Base-by-base conservation (phyloP, 2,797 vertebrate genomes). In the Cryptoblepharus egeriae region DNA sequence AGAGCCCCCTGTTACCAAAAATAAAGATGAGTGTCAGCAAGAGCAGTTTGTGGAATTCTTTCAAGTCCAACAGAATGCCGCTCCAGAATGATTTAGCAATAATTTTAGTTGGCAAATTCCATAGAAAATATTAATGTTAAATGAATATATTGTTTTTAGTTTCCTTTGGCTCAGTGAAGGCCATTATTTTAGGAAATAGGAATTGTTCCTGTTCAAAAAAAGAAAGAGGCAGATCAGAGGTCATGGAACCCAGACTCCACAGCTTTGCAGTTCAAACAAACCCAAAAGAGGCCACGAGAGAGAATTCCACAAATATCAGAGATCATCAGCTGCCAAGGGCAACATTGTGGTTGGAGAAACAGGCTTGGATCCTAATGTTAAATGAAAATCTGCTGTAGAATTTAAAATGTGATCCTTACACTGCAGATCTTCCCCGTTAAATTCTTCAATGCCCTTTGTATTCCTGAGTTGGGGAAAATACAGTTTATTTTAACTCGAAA, bases 161-260 rank as follows among this genome's bases (percentile, higher is more conserved):
- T 91, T 93, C 91, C 83, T 86, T 94, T 94, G 93, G 92, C 90
- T 52, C 22, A 15, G 37, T 4, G 2, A 0, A 37, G n/a, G 3
- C 85, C 30, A 63, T 91, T 91, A 91, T 91, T 94, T 82, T 92
- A 91, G 90, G 90, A 92, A 94, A 85, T 76, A 55, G 58, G 73
- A 76, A 80, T 78, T 85, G 77, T 67, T 89, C 77, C 77, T 89
- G 90, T 32, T 1, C 61, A 75, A 75, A 81, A 72, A 52, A 42
- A 1, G 45, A 20, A 37, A 80, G 76, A 68, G 83, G 3, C 79
- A 57, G 74, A 70, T 61, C 0, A 61, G 80, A 68, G 49, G 81
- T 52, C 32, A 83, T 1, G 0, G 39, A 75, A 45, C 81, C 80
- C 4, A 5, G 78, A 39, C 77, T 71, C 81, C 0, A 7, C 35